Evolutionary conservation across 2,797 vertebrate genomes (phyloP).

Genomic region (Falco berigora): DNA sequence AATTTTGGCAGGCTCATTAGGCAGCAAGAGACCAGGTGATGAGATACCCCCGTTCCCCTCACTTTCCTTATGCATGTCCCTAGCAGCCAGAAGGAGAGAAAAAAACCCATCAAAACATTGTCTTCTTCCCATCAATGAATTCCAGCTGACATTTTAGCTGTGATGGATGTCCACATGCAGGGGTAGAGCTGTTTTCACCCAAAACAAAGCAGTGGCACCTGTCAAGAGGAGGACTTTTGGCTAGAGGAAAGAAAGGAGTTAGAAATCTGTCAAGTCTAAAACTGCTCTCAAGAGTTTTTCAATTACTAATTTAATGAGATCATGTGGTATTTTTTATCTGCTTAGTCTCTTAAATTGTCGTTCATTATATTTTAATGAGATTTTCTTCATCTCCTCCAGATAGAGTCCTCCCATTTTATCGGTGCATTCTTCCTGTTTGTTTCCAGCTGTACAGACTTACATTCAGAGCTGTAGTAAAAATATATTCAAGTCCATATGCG

Average conservation of each 20-base stretch:
- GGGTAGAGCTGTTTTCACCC: not conserved
- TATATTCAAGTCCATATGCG: not conserved
- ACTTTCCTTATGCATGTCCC: not conserved
- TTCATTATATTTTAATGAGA: constrained; percentile 14
- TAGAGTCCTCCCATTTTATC: not conserved
- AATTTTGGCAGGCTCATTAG: not conserved
- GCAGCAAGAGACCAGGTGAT: not conserved
- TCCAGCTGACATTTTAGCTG: not conserved
- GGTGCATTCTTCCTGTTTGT: not conserved
- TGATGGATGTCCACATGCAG: not conserved
- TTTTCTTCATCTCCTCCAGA: not conserved
- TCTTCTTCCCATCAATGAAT: not conserved
- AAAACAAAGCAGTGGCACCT: not conserved
- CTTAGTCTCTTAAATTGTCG: not conserved
- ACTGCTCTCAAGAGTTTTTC: not conserved
- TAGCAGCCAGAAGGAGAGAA: not conserved
- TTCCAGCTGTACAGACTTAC: not conserved
- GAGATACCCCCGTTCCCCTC: not conserved
- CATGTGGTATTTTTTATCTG: not conserved
- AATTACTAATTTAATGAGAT: not conserved
- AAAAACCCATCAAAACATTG: not conserved
- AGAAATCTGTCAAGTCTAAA: not conserved
- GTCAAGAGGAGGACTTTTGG: not conserved
- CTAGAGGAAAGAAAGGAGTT: not conserved
- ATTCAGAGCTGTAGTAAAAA: not conserved